Evolutionary conservation across 2,113 vertebrate species (phyloP), one percentile per base, ranked within the genome.

Genomic region (Machaerirhynchus nigripectus): DNA sequence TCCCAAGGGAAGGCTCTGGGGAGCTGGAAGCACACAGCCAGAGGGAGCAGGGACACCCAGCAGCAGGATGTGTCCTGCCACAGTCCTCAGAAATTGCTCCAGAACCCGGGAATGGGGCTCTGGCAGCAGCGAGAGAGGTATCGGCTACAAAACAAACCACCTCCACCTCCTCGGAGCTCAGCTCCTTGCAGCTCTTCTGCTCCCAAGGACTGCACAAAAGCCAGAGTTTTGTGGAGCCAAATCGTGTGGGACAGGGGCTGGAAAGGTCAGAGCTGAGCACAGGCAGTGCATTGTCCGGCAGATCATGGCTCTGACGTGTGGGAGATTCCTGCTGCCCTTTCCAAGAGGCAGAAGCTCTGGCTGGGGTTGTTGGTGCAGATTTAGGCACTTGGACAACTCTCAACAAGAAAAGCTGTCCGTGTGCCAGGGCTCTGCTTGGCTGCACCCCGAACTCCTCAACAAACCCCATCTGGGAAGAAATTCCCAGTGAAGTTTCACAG

Each of bases 161-260:
- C n/a, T 31, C 59, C 1, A 0, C 31, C 28, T 64, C 67, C 40
- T 69, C 1, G 0, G 35, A 44, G 65, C 31, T 47, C 4, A 1
- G 59, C 67, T 76, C 44, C 37, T 15, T 8, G 49, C 76, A 24
- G 44, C 19, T 42, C 12, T 37, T 50, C 57, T 56, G 13, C 40
- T 61, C 76, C 21, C 42, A 31, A 82, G 31, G 42, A 10, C 8
- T 16, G 4, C 15, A 56, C 27, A 47, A 50, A 75, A 31, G 63
- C 4, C 80, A 23, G 40, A 13, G 2, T 33, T 57, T 26, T 40
- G n/a, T 13, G 39, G 26, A 47, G 56, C 49, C 65, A 57, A 42
- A 17, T 5, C 5, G 9, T 14, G 59, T 30, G 76, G 67, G 68
- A 27, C 53, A 74, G 46, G 73, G 84, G 68, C 77, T 86, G 3